Conservation (phyloP, 2,888 invertebrate species). For the Endomychus coccineus region DNA sequence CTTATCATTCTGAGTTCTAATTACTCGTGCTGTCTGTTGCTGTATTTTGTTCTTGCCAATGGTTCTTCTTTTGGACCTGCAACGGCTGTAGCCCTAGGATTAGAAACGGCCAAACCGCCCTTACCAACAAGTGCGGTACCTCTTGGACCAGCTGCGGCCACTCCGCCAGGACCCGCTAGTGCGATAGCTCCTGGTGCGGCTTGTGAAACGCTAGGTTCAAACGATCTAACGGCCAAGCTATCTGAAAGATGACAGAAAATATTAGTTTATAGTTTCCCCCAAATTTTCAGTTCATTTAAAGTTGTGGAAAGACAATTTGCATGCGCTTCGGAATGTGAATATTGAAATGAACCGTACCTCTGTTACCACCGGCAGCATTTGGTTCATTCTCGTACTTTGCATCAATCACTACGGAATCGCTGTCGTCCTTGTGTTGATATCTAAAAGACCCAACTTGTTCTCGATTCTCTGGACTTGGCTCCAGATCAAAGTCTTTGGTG, state of each 20-base stretch:
- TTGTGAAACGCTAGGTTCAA: slow-evolving; percentile 43
- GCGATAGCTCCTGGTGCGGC: slow-evolving; percentile 47
- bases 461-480: no score
- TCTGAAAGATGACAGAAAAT: no score
- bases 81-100: slow-evolving; percentile 48
- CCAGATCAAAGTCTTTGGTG: slow-evolving; percentile 13
- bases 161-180: slow-evolving; percentile 46
- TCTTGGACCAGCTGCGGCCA: slow-evolving; percentile 45
- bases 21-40: no score
- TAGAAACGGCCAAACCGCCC: slow-evolving; percentile 45
- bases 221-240: slow-evolving; percentile 19
- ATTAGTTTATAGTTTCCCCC: no score
- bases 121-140: slow-evolving; percentile 47
- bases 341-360: no score
- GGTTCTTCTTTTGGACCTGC: slow-evolving; percentile 38
- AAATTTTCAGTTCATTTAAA: no score
- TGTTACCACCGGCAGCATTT: slow-evolving; percentile 26
- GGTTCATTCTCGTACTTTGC: slow-evolving; percentile 42
- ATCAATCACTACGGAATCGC: slow-evolving; percentile 46
- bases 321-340: no score
- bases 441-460: slow-evolving; percentile 3
- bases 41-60: no score
- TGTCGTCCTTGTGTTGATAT: slow-evolving; percentile 32
- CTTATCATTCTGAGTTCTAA: no score
- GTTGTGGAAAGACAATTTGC: no score